Evolutionary conservation across 30 jellyfish, hydroid and myxozoan species (phyloP).

Genomic region (Aurelia aurita): DNA sequence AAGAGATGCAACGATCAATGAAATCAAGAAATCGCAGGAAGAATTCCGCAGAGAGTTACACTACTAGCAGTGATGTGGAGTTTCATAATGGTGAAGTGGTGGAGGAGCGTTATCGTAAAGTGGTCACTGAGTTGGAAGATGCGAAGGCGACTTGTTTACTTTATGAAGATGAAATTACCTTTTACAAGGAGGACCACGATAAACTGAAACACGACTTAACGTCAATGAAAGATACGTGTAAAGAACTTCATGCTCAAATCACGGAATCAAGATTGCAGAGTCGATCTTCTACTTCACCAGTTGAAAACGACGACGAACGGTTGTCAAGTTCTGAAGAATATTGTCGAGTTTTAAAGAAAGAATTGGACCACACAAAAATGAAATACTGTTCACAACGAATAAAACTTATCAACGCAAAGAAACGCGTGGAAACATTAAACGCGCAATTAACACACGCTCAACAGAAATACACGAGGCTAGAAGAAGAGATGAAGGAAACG

Average conservation of each 20-base stretch:
- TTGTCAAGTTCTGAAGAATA: slow-evolving; percentile 66
- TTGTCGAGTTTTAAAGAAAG: slow-evolving; percentile 68
- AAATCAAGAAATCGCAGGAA: slow-evolving; percentile 18
- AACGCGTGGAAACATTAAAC: slow-evolving; percentile 85
- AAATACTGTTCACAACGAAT: slow-evolving; percentile 87
- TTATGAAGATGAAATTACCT: slow-evolving; percentile 72
- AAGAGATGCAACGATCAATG: slow-evolving; percentile 44
- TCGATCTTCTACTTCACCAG: slow-evolving; percentile 2
- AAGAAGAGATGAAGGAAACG: slow-evolving; percentile 46
- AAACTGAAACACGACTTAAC: slow-evolving; percentile 63
- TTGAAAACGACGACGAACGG: slow-evolving; percentile 25
- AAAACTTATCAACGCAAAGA: slow-evolving; percentile 87
- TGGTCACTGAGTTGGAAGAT: slow-evolving; percentile 71
- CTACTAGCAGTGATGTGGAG: slow-evolving; percentile 65
- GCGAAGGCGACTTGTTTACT: slow-evolving; percentile 70
- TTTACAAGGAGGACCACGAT: slow-evolving; percentile 61
- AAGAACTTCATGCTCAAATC: slow-evolving; percentile 58
- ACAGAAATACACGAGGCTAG: slow-evolving; percentile 55
- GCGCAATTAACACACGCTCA: slow-evolving; percentile 75
- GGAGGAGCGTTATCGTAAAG: slow-evolving; percentile 59
- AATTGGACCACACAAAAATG: slow-evolving; percentile 87
- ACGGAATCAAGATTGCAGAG: slow-evolving; percentile 71
- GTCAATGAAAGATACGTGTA: slow-evolving; percentile 62
- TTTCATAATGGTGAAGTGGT: slow-evolving; percentile 44
- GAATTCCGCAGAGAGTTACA: slow-evolving; percentile 33